Base-by-base conservation (phyloP, 2,113 vertebrate species). In the Dipodomys spectabilis region DNA sequence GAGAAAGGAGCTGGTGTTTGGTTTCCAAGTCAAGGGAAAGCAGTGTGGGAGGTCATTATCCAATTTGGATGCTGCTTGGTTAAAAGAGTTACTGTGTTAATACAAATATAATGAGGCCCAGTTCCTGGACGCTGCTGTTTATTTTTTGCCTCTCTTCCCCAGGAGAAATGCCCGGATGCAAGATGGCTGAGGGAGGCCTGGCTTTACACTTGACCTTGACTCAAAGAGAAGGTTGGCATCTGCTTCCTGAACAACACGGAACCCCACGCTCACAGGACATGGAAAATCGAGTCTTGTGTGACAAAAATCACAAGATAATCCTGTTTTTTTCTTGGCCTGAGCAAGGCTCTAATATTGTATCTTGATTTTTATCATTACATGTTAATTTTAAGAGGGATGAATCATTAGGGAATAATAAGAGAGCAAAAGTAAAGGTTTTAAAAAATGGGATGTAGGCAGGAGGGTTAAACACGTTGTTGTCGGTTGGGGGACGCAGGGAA, bases 1-100 rank as follows among this genome's bases (percentile, higher is more conserved):
- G 90, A 90, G 89, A 95, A 96, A 88, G 77, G 94, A 81, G 89
- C 81, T 96, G 83, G 73, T 45, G 28, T 91, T 86, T 82, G 53
- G 67, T 77, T 95, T 78, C 22, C 10, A 84, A 94, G 53, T 81
- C 60, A 86, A 65, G 16, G 71, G 78, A 82, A 92, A 88, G 71
- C 78, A 49, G 82, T 11, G n/a, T 92, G 93, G 87, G 91, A 95
- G 91, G 87, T 95, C 87, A 92, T 87, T 94, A 91, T 87, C 87
- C 78, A 94, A 68, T 91, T 93, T 94, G 64, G 74, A 68, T 93
- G 74, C 45, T 92, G 84, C 93, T 75, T 82, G 60, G 10, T 86
- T 96, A 80, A 96, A 97, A 96, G 84, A 93, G 65, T 96, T 91
- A 79, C 78, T 94, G 45, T 85, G 81, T 84, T 94, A 94, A 91